phyloP scores from a whole-genome alignment of 1,140 invertebrate genomes.

The Drosophila kanapiae region DNA sequence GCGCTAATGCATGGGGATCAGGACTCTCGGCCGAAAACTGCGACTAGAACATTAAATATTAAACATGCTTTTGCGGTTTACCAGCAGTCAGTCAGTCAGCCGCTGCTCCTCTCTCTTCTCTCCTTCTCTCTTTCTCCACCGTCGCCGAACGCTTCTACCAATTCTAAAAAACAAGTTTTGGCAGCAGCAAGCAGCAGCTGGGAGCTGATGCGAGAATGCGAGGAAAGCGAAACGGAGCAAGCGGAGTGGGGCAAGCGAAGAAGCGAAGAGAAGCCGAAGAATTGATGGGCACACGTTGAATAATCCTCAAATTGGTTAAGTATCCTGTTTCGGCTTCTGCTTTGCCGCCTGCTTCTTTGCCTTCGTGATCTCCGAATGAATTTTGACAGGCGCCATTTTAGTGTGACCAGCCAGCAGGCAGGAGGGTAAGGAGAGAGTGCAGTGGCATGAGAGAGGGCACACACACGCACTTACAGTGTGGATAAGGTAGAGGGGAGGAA shows the following conservation, averaged over 20 bases:
- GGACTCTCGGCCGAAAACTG: conserved; percentile 22
- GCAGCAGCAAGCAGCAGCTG: conserved; percentile 44
- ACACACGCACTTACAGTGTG: not conserved
- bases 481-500: not conserved
- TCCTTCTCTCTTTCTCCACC: not conserved
- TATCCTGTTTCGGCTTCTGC: conserved; percentile 29
- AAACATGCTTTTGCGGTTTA: conserved; percentile 57
- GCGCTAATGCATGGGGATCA: conserved; percentile 21
- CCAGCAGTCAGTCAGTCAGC: conserved; percentile 13
- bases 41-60: conserved; percentile 53
- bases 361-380: conserved; percentile 36
- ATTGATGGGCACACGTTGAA: conserved; percentile 37
- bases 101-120: not conserved
- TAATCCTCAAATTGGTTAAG: conserved; percentile 44
- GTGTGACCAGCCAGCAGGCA: conserved; percentile 39
- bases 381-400: conserved; percentile 72
- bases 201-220: conserved; percentile 49
- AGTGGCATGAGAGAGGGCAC: not conserved
- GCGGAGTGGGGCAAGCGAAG: conserved; percentile 2
- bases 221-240: conserved; percentile 37
- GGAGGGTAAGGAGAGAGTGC: conserved; percentile 1
- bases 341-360: not conserved
- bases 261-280: conserved; percentile 26
- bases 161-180: conserved; percentile 56
- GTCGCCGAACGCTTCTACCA: not conserved